phyloP scores from a whole-genome alignment of 2,888 invertebrate species.

The Cylloceria caligata region DNA sequence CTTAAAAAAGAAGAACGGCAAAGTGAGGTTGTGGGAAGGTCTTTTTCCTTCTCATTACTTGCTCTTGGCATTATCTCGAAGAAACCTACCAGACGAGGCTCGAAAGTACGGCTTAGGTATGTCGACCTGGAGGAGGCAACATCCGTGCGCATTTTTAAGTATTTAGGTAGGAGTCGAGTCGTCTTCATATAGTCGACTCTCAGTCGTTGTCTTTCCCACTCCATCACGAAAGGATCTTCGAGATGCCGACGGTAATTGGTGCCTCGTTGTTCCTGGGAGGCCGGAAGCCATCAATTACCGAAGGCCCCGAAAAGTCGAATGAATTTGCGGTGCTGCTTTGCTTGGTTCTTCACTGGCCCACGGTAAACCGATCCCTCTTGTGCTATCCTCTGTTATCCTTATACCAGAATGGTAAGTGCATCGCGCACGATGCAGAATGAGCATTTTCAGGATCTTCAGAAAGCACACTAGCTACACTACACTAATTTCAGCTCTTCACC shows the following conservation, averaged over 20 bases:
- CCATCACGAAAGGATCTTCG: slow-evolving; percentile 53
- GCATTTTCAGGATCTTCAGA: slow-evolving; percentile 24
- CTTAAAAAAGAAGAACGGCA: slow-evolving; percentile 5
- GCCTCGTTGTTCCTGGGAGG: slow-evolving; percentile 68
- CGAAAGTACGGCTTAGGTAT: slow-evolving; percentile 39
- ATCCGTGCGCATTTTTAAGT: slow-evolving; percentile 42
- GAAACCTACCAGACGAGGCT: neutral
- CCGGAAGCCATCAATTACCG: slow-evolving; percentile 76
- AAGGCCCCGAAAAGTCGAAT: slow-evolving; percentile 69
- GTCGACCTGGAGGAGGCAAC: slow-evolving; percentile 40
- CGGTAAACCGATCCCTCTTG: slow-evolving; percentile 16
- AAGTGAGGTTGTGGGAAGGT: slow-evolving; percentile 43
- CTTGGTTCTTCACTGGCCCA: slow-evolving; percentile 8
- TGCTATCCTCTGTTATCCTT: slow-evolving; percentile 12
- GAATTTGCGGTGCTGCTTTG: slow-evolving; percentile 65
- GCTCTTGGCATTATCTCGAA: slow-evolving; percentile 10
- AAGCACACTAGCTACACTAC: neutral
- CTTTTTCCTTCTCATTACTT: slow-evolving; percentile 43
- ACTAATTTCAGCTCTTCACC: slow-evolving; percentile 11
- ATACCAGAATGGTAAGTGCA: slow-evolving; percentile 1
- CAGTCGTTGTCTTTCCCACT: slow-evolving; percentile 55
- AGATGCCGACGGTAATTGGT: slow-evolving; percentile 75
- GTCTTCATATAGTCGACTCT: slow-evolving; percentile 34
- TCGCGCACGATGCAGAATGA: slow-evolving; percentile 8
- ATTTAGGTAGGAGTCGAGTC: slow-evolving; percentile 54